Evolutionary conservation across 2,797 vertebrate genomes (phyloP), one percentile per base, ranked within the genome.

Genomic region (Zonotrichia albicollis): DNA sequence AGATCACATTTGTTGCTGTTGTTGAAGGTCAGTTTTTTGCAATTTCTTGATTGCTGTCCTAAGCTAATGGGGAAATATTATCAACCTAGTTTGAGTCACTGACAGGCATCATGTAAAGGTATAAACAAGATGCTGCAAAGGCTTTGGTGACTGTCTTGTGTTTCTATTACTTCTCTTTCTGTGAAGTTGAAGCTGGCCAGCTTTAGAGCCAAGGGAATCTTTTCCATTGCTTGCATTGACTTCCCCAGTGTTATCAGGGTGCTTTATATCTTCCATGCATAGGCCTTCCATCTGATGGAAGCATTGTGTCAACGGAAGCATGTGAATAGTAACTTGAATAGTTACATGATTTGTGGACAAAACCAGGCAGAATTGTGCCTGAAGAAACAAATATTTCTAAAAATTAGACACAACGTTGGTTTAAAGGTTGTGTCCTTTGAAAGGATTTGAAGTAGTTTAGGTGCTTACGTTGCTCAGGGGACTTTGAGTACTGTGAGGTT

Each of bases 341-440:
- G 58, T 76, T 89, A 34, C 73, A 67, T 79, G 76, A 45, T 78
- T 75, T 88, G 73, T 66, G 73, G 70, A 84, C 46, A 73, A 93
- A 92, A 72, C 18, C 27, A 87, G 58, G 84, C 55, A 94, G 67
- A 93, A 84, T 79, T 91, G 60, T 95, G 58, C 75, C 53, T 85
- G 72, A 87, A 78, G 70, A 92, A 95, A 88, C 81, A 94, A 95
- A 96, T 84, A 94, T 93, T 92, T 84, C 58, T 73, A 79, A 96
- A 96, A 96, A 95, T 91, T 90, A 91, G 79, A 76, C 65, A 60
- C 60, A 60, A 71, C 3, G 0, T 76, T 94, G 87, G 94, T 96
- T 79, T 93, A 97, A 97, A 97, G 95, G 94, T 95, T 96, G 92
- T 96, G 95, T 95, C 96, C 95, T 97, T 94, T 95, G 95, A 94